Conservation (phyloP, 2,797 vertebrate species). For the Poecilia gillii region DNA sequence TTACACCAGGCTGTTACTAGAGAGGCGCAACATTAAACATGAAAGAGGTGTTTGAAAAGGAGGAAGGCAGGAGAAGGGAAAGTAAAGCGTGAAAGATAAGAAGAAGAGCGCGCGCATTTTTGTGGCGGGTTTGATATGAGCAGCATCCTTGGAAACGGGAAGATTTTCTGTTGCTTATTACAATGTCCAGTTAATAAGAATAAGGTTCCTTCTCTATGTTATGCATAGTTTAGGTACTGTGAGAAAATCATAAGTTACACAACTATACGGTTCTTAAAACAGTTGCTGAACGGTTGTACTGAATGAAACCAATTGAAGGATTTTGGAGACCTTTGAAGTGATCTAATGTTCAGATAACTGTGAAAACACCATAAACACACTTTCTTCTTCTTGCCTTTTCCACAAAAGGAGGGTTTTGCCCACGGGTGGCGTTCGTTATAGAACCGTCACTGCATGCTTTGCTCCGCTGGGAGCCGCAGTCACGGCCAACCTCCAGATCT, state of each 20-base stretch:
- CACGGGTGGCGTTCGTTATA: conserved; percentile 1
- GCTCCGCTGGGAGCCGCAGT: conserved; percentile 58
- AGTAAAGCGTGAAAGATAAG: not conserved
- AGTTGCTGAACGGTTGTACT: too few species aligned
- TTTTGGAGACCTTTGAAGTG: not conserved
- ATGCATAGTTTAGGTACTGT: not conserved
- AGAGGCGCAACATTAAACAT: not conserved
- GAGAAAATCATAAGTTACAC: not conserved
- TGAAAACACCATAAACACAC: not conserved
- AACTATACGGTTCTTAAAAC: not conserved
- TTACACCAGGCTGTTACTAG: not conserved
- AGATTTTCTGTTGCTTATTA: not conserved
- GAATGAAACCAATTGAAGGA: not conserved
- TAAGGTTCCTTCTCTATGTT: not conserved
- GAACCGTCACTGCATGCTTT: conserved; percentile 31
- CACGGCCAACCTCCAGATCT: conserved; percentile 57
- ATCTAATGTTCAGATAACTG: not conserved
- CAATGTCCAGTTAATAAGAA: not conserved
- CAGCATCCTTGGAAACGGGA: not conserved
- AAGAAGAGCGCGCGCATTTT: not conserved
- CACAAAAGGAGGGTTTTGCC: not conserved
- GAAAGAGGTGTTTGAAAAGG: not conserved
- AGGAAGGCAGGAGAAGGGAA: not conserved
- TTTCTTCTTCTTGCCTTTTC: not conserved
- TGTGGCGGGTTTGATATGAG: not conserved